A percentile compares a stretch with the other conserved stretches of the same genome.
These are phyloP conservation scores for Murina feae DNA, from an alignment of 2,113 vertebrate genomes.

Conservation along the genomic window DNA sequence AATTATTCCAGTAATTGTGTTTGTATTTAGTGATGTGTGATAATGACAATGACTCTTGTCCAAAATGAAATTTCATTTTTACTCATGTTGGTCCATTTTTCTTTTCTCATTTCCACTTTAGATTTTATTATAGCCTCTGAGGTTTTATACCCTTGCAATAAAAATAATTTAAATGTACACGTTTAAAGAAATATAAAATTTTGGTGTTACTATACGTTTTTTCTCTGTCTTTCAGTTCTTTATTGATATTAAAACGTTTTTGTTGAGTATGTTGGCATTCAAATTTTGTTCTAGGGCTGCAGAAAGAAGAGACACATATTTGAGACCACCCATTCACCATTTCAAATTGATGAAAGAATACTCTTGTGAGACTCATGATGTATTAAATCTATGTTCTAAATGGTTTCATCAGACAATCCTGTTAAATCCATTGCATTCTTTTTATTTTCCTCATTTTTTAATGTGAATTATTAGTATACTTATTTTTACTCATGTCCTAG, in stretches of 20 bases:
- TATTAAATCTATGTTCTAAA: neutral
- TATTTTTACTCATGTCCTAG: neutral
- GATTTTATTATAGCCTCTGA: neutral
- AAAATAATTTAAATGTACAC: neutral
- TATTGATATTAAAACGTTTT: neutral
- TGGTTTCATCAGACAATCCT: neutral
- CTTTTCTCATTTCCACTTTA: neutral
- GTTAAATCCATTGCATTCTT: neutral
- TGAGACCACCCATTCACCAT: neutral
- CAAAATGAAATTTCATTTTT: slow-evolving; percentile 13
- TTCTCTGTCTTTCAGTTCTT: neutral
- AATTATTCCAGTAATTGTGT: neutral
- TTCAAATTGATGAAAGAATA: neutral
- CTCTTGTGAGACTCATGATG: neutral
- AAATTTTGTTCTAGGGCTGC: neutral
- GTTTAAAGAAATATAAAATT: neutral
- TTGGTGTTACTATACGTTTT: neutral
- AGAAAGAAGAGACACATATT: neutral
- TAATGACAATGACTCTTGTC: neutral
- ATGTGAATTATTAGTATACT: neutral
- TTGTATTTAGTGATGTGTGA: neutral
- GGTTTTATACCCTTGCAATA: neutral
- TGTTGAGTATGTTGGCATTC: neutral
- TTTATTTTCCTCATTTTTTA: neutral
- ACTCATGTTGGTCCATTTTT: neutral